phyloP scores from a whole-genome alignment of 1,140 invertebrate species.

The Sinonovacula constricta region DNA sequence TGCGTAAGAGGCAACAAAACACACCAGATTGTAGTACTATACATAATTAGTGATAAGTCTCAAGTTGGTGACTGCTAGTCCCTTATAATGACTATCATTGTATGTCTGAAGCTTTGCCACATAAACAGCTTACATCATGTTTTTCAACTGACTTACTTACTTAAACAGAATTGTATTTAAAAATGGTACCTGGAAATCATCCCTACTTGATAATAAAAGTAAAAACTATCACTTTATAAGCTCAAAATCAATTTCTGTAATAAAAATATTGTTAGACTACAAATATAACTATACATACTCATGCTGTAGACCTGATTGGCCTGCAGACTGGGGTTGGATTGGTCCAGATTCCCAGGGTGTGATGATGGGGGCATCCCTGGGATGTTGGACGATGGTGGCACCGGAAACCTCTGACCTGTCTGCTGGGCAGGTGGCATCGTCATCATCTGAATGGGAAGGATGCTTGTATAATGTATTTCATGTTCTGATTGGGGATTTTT shows the following conservation, averaged over 20 bases:
- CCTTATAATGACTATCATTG: background rate
- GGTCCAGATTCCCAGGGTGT: background rate
- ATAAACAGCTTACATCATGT: background rate
- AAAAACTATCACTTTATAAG: background rate
- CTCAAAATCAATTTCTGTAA: conserved; percentile 9
- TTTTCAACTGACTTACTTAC: background rate
- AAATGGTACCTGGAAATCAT: too few species aligned
- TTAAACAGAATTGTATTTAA: too few species aligned
- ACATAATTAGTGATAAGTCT: conserved; percentile 6
- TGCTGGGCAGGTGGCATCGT: conserved; percentile 49
- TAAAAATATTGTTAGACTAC: background rate
- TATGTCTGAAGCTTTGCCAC: background rate
- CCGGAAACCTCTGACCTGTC: conserved; percentile 31
- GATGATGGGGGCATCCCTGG: conserved; percentile 22
- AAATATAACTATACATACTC: background rate
- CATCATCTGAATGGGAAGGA: conserved; percentile 65
- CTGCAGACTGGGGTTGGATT: conserved; percentile 8
- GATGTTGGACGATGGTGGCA: conserved; percentile 19
- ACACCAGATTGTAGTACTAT: conserved; percentile 12
- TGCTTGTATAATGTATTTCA: too few species aligned
- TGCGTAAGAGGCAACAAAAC: conserved; percentile 10
- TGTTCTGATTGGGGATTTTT: too few species aligned
- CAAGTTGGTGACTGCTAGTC: background rate
- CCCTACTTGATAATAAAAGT: background rate
- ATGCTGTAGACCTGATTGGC: conserved; percentile 26